phyloP scores from a whole-genome alignment of 2,113 vertebrate genomes.

The Ammodramus savannarum region DNA sequence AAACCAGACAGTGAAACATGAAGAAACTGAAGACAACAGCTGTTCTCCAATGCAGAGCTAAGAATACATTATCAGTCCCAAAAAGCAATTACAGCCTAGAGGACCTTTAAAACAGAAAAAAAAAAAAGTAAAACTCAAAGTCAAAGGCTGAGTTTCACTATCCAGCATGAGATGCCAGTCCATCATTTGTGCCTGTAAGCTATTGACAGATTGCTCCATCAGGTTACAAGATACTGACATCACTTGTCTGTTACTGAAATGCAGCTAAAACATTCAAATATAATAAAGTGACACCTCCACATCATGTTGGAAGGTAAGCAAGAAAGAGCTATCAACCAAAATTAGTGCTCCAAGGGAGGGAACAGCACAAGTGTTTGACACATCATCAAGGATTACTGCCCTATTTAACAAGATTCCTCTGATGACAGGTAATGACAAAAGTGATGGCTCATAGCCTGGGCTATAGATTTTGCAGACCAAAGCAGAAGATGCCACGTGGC shows the following conservation, averaged over 20 bases:
- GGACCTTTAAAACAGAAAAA: not conserved
- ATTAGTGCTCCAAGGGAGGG: not conserved
- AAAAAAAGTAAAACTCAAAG: not conserved
- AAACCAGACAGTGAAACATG: conserved; percentile 24
- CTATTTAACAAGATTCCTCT: not conserved
- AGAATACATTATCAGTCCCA: not conserved
- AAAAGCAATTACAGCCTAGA: conserved; percentile 3
- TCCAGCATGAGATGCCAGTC: not conserved
- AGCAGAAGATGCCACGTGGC: not conserved
- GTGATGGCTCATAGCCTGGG: not conserved
- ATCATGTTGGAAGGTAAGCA: not conserved
- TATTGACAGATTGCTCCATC: not conserved
- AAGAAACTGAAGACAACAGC: conserved; percentile 5
- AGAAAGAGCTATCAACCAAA: not conserved
- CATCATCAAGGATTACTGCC: not conserved
- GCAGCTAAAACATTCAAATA: not conserved
- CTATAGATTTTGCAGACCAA: not conserved
- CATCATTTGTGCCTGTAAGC: not conserved
- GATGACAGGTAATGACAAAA: not conserved
- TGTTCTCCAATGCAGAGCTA: not conserved
- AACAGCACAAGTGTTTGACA: not conserved
- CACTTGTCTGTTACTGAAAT: not conserved
- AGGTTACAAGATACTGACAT: not conserved
- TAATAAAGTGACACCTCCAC: not conserved
- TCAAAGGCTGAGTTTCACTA: not conserved